Percentiles rank a stretch among this genome's conserved stretches.
These are phyloP conservation scores for Charanyca ferruginea DNA, from an alignment of 2,888 invertebrate genomes.

Conservation along the genomic window DNA sequence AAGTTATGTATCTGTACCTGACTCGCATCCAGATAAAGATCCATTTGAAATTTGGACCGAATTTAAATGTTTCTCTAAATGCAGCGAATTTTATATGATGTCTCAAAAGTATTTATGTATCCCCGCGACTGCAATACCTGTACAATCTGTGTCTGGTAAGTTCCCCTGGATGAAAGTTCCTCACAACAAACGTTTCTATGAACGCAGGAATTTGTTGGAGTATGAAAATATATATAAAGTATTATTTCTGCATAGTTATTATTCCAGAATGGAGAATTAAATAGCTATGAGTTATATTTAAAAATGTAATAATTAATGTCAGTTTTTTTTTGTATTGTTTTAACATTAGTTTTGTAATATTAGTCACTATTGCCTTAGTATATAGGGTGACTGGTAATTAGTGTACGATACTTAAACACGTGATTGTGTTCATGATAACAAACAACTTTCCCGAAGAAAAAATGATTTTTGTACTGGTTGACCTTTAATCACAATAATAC, in stretches of 20 bases:
- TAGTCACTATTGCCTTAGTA: too few species aligned
- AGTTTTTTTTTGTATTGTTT: too few species aligned
- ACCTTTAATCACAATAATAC: too few species aligned
- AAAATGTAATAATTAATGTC: too few species aligned
- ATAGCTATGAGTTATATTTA: too few species aligned
- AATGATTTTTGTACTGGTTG: too few species aligned
- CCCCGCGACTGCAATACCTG: constrained; percentile 7
- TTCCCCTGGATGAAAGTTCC: neutral
- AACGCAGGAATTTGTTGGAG: neutral
- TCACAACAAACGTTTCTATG: neutral
- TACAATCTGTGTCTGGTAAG: neutral
- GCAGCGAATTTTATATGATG: constrained; percentile 2
- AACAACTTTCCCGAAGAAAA: too few species aligned
- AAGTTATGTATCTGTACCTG: neutral
- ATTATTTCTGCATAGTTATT: constrained; percentile 13
- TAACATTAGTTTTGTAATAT: too few species aligned
- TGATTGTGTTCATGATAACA: too few species aligned
- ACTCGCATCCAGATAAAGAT: neutral
- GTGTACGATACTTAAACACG: too few species aligned
- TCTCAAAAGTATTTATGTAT: constrained; percentile 17
- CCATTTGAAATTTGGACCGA: constrained; percentile 6
- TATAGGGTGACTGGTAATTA: too few species aligned
- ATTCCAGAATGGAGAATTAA: neutral
- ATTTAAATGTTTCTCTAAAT: neutral
- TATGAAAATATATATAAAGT: constrained; percentile 6